Evolutionary conservation across 1,140 invertebrate genomes (phyloP).

Genomic region (Nebria ingens): DNA sequence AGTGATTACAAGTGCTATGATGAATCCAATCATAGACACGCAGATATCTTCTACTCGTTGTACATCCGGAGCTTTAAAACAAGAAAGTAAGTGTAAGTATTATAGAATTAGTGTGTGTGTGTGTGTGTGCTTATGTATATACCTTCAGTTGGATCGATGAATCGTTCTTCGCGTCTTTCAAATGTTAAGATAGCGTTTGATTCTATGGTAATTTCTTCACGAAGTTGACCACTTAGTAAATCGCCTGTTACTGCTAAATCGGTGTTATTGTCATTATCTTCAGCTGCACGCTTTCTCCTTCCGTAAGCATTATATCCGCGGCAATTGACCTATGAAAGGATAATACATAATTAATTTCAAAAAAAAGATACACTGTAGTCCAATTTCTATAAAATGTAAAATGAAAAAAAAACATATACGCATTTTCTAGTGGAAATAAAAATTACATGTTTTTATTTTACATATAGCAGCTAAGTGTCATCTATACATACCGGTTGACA

Average conservation of each 20-base stretch:
- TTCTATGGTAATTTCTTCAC: constrained; percentile 86
- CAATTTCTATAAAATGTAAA: constrained; percentile 9
- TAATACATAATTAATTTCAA: constrained; percentile 13
- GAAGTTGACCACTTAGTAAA: constrained; percentile 64
- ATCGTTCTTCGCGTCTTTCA: constrained; percentile 66
- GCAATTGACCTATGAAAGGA: constrained; percentile 66
- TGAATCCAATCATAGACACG: constrained; percentile 84
- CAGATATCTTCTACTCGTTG: constrained; percentile 76
- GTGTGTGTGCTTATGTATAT: constrained; percentile 29
- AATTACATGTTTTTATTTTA: neutral
- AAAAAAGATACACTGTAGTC: constrained; percentile 11
- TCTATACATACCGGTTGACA: constrained; percentile 82
- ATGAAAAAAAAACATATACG: neutral
- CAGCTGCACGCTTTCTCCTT: constrained; percentile 58
- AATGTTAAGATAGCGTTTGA: constrained; percentile 86
- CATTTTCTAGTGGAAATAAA: too few relatives aligned
- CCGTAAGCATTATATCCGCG: constrained; percentile 83
- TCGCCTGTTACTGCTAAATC: constrained; percentile 47
- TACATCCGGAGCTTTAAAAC: constrained; percentile 48
- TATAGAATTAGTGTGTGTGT: neutral
- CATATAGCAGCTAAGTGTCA: neutral
- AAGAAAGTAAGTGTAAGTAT: constrained; percentile 9
- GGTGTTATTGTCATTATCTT: constrained; percentile 42
- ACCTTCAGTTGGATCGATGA: constrained; percentile 59
- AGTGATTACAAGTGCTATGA: constrained; percentile 84